Percentiles rank a stretch among this genome's conserved stretches.
These are phyloP conservation scores for Remorina albescens DNA, from an alignment of 2,797 vertebrate genomes.

Conservation along the genomic window DNA sequence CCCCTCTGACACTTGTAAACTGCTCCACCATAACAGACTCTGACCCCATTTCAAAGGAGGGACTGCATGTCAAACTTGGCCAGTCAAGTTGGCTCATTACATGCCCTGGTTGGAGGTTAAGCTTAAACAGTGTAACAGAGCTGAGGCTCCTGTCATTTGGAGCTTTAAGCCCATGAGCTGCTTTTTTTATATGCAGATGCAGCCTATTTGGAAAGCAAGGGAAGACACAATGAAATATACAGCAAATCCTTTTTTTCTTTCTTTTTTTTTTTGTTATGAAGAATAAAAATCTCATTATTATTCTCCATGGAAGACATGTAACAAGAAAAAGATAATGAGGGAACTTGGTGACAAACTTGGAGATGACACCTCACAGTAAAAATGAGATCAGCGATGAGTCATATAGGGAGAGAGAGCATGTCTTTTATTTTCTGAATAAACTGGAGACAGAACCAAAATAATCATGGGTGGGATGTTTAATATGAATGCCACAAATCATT, in stretches of 20 bases:
- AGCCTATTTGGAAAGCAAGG: conserved; percentile 31
- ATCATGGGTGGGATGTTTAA: conserved; percentile 24
- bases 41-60: conserved; percentile 71
- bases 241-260: conserved; percentile 14
- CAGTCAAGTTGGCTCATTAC: conserved; percentile 61
- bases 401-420: conserved; percentile 6
- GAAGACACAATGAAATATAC: conserved; percentile 9
- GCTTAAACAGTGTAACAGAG: conserved; percentile 60
- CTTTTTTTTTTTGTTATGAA: conserved; percentile 26
- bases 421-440: conserved; percentile 32
- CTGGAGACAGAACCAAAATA: conserved; percentile 15
- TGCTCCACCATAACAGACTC: conserved; percentile 50
- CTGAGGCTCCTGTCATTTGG: conserved; percentile 48
- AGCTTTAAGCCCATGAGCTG: conserved; percentile 46
- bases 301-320: conserved; percentile 31
- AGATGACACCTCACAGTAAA: conserved; percentile 13
- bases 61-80: conserved; percentile 58
- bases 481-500: conserved; percentile 39
- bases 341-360: conserved; percentile 37
- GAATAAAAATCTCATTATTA: conserved; percentile 41
- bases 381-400: conserved; percentile 44
- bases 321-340: conserved; percentile 45
- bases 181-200: conserved; percentile 56
- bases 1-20: conserved; percentile 74
- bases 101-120: conserved; percentile 58